Evolutionary conservation across 1,140 invertebrate species (phyloP).

Genomic region (Drosophila seguyi): DNA sequence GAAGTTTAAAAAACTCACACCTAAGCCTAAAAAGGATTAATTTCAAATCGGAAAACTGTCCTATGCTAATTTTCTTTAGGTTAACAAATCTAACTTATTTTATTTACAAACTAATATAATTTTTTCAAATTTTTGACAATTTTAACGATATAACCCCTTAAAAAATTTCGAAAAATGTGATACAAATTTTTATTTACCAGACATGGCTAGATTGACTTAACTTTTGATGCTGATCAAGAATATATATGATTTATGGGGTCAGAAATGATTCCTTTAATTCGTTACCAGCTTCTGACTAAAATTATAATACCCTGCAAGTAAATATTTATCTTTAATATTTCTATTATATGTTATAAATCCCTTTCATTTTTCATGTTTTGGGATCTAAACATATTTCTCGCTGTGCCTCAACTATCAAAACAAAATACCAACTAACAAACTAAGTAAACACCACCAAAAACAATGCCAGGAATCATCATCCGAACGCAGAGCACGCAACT

Average conservation of each 20-base stretch:
- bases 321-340: neutral
- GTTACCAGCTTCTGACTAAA: neutral
- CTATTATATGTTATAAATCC: neutral
- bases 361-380: too few relatives aligned
- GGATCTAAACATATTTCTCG: too few relatives aligned
- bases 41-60: too few relatives aligned
- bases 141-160: neutral
- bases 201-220: neutral
- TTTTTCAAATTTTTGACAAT: neutral
- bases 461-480: conserved; percentile 44
- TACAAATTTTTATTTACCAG: neutral
- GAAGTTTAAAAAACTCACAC: too few relatives aligned
- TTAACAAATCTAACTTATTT: too few relatives aligned
- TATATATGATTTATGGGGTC: neutral
- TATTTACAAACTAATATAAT: too few relatives aligned
- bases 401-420: conserved; percentile 24
- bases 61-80: too few relatives aligned
- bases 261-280: neutral
- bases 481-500: conserved; percentile 55
- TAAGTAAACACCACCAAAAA: conserved; percentile 53
- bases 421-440: conserved; percentile 28
- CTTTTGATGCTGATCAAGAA: neutral
- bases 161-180: neutral
- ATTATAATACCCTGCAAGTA: neutral
- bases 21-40: too few relatives aligned